Evolutionary conservation across 2,113 vertebrate genomes (phyloP), one percentile per base, ranked within the genome.

Genomic region (Phodopus roborovskii): DNA sequence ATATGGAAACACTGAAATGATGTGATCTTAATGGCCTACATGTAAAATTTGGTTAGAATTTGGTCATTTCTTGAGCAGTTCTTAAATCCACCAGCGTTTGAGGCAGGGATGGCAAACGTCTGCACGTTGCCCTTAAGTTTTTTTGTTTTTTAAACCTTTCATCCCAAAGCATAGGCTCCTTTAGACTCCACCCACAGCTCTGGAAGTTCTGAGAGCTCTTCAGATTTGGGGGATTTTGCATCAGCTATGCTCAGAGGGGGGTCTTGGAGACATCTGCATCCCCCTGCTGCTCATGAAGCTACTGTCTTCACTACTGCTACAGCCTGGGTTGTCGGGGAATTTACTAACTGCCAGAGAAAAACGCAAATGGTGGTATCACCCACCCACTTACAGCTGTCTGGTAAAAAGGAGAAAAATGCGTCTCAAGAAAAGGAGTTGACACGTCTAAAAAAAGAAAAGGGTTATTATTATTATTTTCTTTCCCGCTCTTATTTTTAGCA

Each of bases 21-120:
- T n/a, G 89, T 91, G 90, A 95, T 90, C 62, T 93, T 90, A 89
- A 71, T 91, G 68, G 83, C 16, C 15, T 60, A 79, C 33, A 74
- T 28, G 71, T 66, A 74, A 89, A 73, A 56, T 96, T 93, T 70
- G 89, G 74, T 94, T 83, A 95, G 68, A 92, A 93, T 70, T 87
- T 17, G 87, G 39, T 85, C 58, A 86, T 70, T 75, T 96, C 73
- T 83, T n/a, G 64, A 56, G 83, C 95, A 91, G 28, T 94, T 96
- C 84, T 88, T 79, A 71, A 85, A 13, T 88, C 56, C 16, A 8
- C 73, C 50, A 20, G 82, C 87, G 64, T 94, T 95, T 91, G 74
- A 77, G 33, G 3, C 33, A 91, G 95, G 39, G 36, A 71, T 94
- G 93, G 75, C 74, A 94, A 96, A 92, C 39, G 71, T 75, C 71